A percentile compares a stretch with the other conserved stretches of the same genome.
Conservation (phyloP, 2,113 vertebrate genomes). For the Sigmodon hispidus region DNA sequence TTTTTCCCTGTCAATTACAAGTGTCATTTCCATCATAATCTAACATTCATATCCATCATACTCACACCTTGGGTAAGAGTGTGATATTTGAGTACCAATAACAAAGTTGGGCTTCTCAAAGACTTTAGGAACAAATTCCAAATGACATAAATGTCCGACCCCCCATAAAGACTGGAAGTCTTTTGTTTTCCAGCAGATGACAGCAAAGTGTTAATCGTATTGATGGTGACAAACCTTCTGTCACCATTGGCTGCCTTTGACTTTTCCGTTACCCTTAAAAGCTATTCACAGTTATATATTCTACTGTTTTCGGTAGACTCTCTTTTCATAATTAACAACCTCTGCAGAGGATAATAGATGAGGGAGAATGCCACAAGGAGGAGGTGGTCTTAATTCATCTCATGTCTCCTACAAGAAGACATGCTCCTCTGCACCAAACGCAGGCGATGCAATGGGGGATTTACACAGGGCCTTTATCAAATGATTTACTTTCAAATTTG, state of each 20-base stretch:
- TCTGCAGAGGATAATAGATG: conserved; percentile 39
- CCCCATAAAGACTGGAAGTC: not conserved
- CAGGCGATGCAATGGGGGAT: not conserved
- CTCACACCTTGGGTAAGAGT: not conserved
- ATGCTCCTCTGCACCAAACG: not conserved
- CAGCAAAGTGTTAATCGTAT: conserved; percentile 42
- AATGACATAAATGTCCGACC: conserved; percentile 4
- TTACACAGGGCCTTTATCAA: conserved; percentile 21
- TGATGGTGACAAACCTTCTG: conserved; percentile 27
- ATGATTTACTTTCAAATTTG: conserved; percentile 58
- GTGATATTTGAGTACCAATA: not conserved
- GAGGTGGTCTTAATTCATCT: conserved; percentile 44
- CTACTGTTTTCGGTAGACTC: not conserved
- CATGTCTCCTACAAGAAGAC: not conserved
- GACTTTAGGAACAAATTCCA: not conserved
- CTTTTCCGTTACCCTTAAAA: conserved; percentile 33
- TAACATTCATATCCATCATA: not conserved
- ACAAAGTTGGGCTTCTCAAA: not conserved
- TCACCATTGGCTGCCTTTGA: conserved; percentile 25
- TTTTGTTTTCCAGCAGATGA: conserved; percentile 35
- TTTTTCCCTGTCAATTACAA: not conserved
- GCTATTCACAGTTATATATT: not conserved
- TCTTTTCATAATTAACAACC: conserved; percentile 36
- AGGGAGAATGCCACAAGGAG: not conserved
- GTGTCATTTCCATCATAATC: conserved; percentile 19